These are phyloP conservation scores for Meta bourneti DNA, from an alignment of 2,888 invertebrate species.

Conservation along the genomic window DNA sequence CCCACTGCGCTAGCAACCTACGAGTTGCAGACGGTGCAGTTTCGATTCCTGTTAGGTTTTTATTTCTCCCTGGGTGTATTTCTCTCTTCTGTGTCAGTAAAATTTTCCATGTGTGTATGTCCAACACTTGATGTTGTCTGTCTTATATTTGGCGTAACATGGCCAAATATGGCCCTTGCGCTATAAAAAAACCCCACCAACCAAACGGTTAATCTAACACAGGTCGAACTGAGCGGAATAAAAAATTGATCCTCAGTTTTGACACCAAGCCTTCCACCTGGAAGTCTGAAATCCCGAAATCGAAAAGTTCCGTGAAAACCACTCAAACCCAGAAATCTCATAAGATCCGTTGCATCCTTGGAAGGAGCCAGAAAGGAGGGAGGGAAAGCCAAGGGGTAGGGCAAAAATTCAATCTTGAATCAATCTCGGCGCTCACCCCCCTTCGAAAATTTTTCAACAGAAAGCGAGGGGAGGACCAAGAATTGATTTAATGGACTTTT, in stretches of 20 bases:
- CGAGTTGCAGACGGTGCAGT: too few species aligned
- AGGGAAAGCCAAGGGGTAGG: background rate
- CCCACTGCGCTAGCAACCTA: too few species aligned
- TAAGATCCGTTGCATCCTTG: background rate
- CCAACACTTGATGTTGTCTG: too few species aligned
- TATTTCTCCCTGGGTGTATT: too few species aligned
- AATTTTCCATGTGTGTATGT: too few species aligned
- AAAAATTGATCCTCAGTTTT: background rate
- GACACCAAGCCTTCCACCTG: background rate
- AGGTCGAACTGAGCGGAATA: too few species aligned
- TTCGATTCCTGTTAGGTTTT: too few species aligned
- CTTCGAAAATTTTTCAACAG: slow-evolving; percentile 63
- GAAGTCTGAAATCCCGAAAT: background rate
- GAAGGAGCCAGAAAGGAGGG: background rate
- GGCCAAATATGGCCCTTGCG: too few species aligned
- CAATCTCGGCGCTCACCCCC: slow-evolving; percentile 56
- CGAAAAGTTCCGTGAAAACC: background rate
- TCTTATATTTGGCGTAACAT: too few species aligned
- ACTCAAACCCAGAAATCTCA: slow-evolving; percentile 6
- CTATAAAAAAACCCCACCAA: too few species aligned
- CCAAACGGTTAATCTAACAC: too few species aligned
- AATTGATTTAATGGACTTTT: slow-evolving; percentile 76
- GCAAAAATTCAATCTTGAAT: slow-evolving; percentile 53
- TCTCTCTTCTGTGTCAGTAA: too few species aligned
- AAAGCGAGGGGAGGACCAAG: slow-evolving; percentile 45